Percentiles rank a stretch among this genome's conserved stretches.
phyloP scores from a whole-genome alignment of 2,888 invertebrate species.

The Hydrotaea diabolus region DNA sequence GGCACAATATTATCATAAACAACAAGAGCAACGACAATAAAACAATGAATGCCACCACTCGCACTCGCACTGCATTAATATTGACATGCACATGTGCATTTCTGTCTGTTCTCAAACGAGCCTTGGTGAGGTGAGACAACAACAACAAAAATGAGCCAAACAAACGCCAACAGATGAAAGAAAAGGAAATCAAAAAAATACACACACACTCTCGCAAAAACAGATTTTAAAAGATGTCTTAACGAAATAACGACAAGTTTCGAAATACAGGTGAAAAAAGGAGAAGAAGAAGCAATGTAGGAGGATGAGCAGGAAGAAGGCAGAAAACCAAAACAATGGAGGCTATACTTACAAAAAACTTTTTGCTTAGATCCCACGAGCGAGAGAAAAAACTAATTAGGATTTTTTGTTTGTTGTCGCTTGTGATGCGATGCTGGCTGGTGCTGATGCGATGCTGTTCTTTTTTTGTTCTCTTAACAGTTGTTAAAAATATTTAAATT shows the following conservation, averaged over 20 bases:
- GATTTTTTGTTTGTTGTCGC: conserved; percentile 20
- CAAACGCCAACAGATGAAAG: not conserved
- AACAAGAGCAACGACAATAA: conserved; percentile 20
- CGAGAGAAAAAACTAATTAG: conserved; percentile 49
- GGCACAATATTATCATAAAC: conserved; percentile 9
- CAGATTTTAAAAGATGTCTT: not conserved
- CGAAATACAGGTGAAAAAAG: conserved; percentile 20
- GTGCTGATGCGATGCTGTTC: conserved; percentile 16
- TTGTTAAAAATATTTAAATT: conserved; percentile 35
- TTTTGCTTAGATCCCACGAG: conserved; percentile 55
- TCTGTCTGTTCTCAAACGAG: not conserved
- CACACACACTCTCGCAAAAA: too few relatives aligned
- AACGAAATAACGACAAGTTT: conserved; percentile 12
- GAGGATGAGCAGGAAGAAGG: not conserved
- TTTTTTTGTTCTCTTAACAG: conserved; percentile 12
- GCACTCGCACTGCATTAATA: conserved; percentile 27
- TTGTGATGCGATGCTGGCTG: not conserved
- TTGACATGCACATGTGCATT: conserved; percentile 37
- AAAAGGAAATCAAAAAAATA: not conserved
- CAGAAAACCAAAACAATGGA: not conserved
- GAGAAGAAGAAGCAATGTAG: not conserved
- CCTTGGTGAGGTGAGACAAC: not conserved
- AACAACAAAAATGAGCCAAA: not conserved
- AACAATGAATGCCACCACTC: not conserved
- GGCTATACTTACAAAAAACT: conserved; percentile 61